Percentiles rank a stretch among this genome's conserved stretches.
phyloP scores from a whole-genome alignment of 2,113 vertebrate species.

The Etheostoma cragini region DNA sequence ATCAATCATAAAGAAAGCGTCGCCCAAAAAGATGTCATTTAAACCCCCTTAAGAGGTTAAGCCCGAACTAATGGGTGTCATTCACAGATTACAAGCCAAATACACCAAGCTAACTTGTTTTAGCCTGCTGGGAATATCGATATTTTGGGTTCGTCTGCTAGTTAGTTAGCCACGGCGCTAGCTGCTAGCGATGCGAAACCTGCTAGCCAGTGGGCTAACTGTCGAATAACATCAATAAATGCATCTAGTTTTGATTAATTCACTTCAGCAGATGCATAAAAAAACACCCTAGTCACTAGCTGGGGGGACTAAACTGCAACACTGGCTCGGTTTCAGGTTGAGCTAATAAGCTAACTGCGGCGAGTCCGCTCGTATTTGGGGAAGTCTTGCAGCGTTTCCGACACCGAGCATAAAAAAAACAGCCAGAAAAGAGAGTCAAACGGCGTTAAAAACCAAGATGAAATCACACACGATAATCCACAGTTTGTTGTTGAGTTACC shows the following conservation, averaged over 20 bases:
- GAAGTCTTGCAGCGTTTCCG: conserved; percentile 53
- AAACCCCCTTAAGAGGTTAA: conserved; percentile 24
- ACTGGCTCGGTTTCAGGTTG: conserved; percentile 28
- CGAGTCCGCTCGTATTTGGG: conserved; percentile 34
- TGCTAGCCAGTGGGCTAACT: conserved; percentile 68
- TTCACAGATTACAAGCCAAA: conserved; percentile 15
- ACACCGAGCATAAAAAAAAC: not conserved
- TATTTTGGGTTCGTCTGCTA: conserved; percentile 51
- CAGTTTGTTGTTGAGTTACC: conserved; percentile 39
- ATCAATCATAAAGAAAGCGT: conserved; percentile 40
- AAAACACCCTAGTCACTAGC: not conserved
- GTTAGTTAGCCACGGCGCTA: conserved; percentile 73
- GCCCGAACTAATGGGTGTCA: not conserved
- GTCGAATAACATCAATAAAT: not conserved
- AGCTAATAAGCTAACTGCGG: conserved; percentile 61
- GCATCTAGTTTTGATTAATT: not conserved
- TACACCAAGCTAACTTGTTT: conserved; percentile 15
- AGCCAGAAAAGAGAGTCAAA: not conserved
- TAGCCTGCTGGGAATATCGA: conserved; percentile 41
- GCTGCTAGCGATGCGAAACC: conserved; percentile 58
- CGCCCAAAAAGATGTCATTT: conserved; percentile 12
- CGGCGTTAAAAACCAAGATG: not conserved
- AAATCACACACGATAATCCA: conserved; percentile 51
- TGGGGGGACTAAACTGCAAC: conserved; percentile 8
- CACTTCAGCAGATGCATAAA: not conserved